Percentiles rank a stretch among this genome's conserved stretches.
Conservation (phyloP, 2,797 vertebrate genomes). For the Loris lydekkerianus region DNA sequence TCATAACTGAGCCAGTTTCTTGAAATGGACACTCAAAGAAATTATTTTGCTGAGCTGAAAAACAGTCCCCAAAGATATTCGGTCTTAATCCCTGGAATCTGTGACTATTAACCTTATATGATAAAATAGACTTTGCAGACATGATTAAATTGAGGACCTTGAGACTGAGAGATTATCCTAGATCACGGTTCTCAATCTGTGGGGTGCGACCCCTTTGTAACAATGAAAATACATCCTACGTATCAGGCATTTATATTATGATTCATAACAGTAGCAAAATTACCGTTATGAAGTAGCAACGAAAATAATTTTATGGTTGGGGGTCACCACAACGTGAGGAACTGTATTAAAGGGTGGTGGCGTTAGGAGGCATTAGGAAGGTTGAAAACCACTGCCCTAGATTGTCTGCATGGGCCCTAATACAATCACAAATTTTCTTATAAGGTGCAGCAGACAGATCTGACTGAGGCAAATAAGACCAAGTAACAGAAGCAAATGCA, state of each 20-base stretch:
- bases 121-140: neutral
- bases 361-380: too few species aligned
- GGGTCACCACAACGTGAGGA: too few species aligned
- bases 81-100: neutral
- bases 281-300: too few species aligned
- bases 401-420: neutral
- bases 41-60: neutral
- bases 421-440: neutral
- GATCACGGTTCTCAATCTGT: neutral
- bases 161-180: neutral
- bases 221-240: too few species aligned
- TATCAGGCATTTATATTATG: too few species aligned
- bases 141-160: neutral
- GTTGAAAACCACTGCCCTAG: neutral
- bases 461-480: neutral
- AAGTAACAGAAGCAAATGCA: neutral
- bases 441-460: neutral
- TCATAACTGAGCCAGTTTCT: slow-evolving; percentile 33
- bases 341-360: too few species aligned
- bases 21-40: neutral
- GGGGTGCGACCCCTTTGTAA: too few species aligned
- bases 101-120: neutral
- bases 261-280: too few species aligned
- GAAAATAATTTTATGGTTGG: too few species aligned
- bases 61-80: too few species aligned